Evolutionary conservation across 1,140 invertebrate species (phyloP), one percentile per base, ranked within the genome.

Genomic region (Apocrypta bakeri): DNA sequence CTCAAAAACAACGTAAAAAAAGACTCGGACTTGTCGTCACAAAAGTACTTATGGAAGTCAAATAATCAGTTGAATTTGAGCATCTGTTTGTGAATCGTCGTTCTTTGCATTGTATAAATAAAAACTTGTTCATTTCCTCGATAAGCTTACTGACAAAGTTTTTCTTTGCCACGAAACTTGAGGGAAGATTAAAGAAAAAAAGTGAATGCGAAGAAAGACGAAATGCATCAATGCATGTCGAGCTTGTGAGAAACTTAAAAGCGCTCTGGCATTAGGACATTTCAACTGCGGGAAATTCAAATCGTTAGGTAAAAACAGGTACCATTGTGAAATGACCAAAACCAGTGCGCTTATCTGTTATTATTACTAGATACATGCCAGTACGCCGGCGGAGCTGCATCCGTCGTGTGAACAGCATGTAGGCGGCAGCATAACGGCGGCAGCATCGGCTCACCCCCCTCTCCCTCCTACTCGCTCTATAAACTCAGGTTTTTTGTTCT

Each of bases 361-460:
- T 71, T 40, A 40, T 61, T 1, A 33, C 4, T 42, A 71, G 72
- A 73, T 81, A 81, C 79, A 56, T 81, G 79, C 79, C 79, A 74
- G 66, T 37, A 40, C 76, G 76, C 76, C 76, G 24, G 48, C 48
- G 48, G 77, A 56, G 68, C 71, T 73, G 69, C 71, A 48, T 79
- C 42, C 42, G 27, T 40, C 75, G 61, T 48, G 78, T 79, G 40
- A 48, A 63, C 78, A 72, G 78, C 78, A 48, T 42, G 29, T 71
- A 71, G 27, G 29, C 68, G 31, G 27, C 37, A 31, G 66, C 66
- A 69, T 48, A 69, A 27, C 66, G 25, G 63, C 63, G 17, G 25
- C 72, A 42, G 33, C 64, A 64, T 71, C 66, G 40, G 76, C 83
- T 73, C 76, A 72, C 71, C 69, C 37, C 63, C 48, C 64, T 64